Base-by-base conservation (phyloP, 2,113 vertebrate genomes). In the Pampusana beccarii region DNA sequence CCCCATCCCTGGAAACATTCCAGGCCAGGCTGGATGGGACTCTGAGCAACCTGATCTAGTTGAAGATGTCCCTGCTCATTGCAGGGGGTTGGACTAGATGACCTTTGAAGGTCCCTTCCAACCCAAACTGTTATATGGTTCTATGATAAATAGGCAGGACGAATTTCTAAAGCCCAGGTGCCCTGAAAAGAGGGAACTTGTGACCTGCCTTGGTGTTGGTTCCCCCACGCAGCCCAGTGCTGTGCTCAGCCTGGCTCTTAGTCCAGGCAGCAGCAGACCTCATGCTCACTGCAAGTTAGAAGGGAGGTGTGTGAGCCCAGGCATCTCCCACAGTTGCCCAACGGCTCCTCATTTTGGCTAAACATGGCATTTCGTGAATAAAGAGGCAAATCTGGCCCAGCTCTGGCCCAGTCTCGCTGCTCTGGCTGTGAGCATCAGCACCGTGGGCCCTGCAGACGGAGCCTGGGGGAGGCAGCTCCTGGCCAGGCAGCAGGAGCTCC, bases 191-290 rank as follows among this genome's bases (percentile, higher is more conserved):
- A 58, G 20, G 51, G n/a, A 77, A 13, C 16, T 71, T 85, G 16
- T 1, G 16, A 29, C 53, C 50, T 67, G 31, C 8, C 12, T 67
- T 6, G 1, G 16, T n/a, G 28, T 13, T 13, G 1, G 3, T 88
- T 81, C 24, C 9, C 26, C 60, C 0, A 0, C 2, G 1, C 26
- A 74, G 31, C 62, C 56, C 62, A 34, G 28, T 6, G 8, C 12
- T 23, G 51, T n/a, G 38, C 62, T 87, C 20, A 83, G 56, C 78
- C 42, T 3, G 4, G 21, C 23, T 31, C 34, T 70, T 1, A 0
- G 34, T 42, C 18, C 28, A 44, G n/a, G 16, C 62, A 62, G 7
- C 3, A 1, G 3, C 48, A 36, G 25, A 61, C 9, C 34, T 71
- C 5, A 2, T 48, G 58, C 53, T 81, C 2, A 0, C 36, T 38